phyloP scores from a whole-genome alignment of 1,140 invertebrate species.

The Orius laevigatus region DNA sequence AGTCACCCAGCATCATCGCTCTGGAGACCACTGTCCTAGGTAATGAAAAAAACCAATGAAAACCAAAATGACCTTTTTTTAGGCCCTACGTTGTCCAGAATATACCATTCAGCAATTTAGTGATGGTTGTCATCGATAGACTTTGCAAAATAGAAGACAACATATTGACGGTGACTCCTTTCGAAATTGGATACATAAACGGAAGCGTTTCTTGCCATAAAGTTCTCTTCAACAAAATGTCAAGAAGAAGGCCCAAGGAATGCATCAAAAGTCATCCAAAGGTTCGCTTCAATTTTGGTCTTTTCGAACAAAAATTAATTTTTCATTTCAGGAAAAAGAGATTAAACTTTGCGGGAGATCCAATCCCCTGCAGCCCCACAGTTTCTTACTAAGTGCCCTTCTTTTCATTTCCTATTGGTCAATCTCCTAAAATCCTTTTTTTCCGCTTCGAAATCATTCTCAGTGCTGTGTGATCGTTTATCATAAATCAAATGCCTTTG shows the following conservation, averaged over 20 bases:
- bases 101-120: constrained; percentile 66
- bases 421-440: too few relatives aligned
- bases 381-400: too few relatives aligned
- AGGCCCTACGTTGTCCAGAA: constrained; percentile 68
- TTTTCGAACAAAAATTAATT: background rate
- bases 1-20: constrained; percentile 2
- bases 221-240: constrained; percentile 21
- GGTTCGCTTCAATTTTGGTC: constrained; percentile 21
- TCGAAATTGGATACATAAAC: constrained; percentile 24
- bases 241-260: constrained; percentile 26
- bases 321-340: constrained; percentile 12
- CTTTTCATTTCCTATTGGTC: too few relatives aligned
- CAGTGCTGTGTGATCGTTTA: too few relatives aligned
- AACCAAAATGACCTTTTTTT: constrained; percentile 17
- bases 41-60: background rate
- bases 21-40: background rate
- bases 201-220: constrained; percentile 23
- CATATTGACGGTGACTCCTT: constrained; percentile 25
- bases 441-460: too few relatives aligned
- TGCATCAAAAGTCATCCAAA: constrained; percentile 29
- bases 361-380: too few relatives aligned
- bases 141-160: constrained; percentile 32
- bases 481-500: too few relatives aligned
- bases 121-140: constrained; percentile 63
- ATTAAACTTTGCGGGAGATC: constrained; percentile 14